Conservation (phyloP, 1,140 invertebrate species). For the Drosophila quadrilineata region DNA sequence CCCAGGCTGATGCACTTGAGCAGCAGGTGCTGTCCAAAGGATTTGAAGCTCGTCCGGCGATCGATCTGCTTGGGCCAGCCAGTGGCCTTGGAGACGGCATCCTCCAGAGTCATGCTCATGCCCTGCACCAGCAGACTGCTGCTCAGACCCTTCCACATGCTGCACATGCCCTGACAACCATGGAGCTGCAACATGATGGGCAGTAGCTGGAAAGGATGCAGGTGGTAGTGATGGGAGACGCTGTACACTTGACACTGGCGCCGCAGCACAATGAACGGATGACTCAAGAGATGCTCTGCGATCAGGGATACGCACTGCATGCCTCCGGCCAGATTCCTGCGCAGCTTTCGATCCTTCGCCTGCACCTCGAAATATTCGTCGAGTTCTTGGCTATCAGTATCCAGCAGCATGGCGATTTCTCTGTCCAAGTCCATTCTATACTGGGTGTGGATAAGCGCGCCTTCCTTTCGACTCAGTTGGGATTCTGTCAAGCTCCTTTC, state of each 20-base stretch:
- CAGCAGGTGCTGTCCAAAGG: constrained; percentile 90
- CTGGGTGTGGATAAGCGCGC: no score
- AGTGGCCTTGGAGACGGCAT: constrained; percentile 93
- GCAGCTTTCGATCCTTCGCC: no score
- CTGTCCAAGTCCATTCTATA: no score
- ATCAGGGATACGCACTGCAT: constrained; percentile 90
- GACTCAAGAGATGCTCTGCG: constrained; percentile 94
- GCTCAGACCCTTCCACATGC: constrained; percentile 96
- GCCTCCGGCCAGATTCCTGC: constrained; percentile 87
- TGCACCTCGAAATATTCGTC: no score
- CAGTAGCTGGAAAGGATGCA: constrained; percentile 92
- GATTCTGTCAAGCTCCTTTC: no score
- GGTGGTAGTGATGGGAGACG: constrained; percentile 87
- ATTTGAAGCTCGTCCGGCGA: constrained; percentile 88
- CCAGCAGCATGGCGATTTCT: constrained; percentile 39
- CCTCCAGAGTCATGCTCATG: constrained; percentile 93
- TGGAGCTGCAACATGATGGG: constrained; percentile 92
- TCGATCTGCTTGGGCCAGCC: constrained; percentile 96
- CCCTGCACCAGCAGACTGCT: constrained; percentile 93
- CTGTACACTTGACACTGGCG: constrained; percentile 96
- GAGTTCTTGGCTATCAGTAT: no score
- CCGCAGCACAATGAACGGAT: constrained; percentile 95
- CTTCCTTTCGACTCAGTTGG: no score
- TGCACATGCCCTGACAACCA: constrained; percentile 91
- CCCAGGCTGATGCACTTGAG: constrained; percentile 92